A percentile compares a stretch with the other conserved stretches of the same genome.
phyloP scores from a whole-genome alignment of 2,888 invertebrate species.

The Cryptus armator region DNA sequence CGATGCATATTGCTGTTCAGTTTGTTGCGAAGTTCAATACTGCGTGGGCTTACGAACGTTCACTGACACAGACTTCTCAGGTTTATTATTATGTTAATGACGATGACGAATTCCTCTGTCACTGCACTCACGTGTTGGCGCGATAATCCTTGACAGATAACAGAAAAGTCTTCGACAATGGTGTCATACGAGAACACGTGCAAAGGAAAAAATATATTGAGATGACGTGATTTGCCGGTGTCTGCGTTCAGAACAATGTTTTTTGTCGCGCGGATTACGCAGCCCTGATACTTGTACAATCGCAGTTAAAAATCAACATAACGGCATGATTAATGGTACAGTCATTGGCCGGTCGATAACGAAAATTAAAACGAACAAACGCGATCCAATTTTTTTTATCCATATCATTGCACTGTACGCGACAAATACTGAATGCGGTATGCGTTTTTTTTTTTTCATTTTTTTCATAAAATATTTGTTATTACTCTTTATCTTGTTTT shows the following conservation, averaged over 20 bases:
- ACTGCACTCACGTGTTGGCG: not conserved
- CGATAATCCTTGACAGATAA: conserved; percentile 26
- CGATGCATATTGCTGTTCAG: conserved; percentile 3
- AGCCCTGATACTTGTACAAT: not conserved
- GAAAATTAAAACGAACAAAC: not conserved
- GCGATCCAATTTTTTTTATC: not conserved
- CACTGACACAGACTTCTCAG: conserved; percentile 12
- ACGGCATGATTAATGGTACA: not conserved
- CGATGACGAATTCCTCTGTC: conserved; percentile 23
- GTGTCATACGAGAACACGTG: conserved; percentile 1
- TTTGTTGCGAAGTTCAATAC: not conserved
- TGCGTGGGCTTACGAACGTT: conserved; percentile 30
- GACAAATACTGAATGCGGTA: too few relatives aligned
- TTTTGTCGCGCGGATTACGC: not conserved
- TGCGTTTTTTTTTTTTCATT: not conserved
- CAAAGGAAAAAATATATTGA: not conserved
- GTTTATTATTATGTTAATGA: conserved; percentile 30
- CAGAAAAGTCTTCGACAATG: conserved; percentile 5
- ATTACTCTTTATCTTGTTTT: not conserved
- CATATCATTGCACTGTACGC: too few relatives aligned
- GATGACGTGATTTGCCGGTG: not conserved
- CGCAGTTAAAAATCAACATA: not conserved
- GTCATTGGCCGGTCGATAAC: not conserved
- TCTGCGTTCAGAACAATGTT: not conserved
- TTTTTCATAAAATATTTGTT: not conserved